Conservation (phyloP, 2,797 vertebrate species). For the Cheracebus regulus region DNA sequence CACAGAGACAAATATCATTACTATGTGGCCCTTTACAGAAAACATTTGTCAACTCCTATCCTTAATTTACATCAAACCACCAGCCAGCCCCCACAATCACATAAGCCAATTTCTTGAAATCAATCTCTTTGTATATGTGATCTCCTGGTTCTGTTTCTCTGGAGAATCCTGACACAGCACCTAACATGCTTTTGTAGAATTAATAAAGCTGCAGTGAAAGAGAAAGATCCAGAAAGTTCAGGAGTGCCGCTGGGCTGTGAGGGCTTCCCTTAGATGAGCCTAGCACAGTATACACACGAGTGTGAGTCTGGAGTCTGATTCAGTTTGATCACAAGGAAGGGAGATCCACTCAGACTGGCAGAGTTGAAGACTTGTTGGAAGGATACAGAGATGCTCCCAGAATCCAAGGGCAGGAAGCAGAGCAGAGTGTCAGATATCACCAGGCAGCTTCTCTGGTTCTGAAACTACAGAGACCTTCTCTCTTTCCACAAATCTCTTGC, state of each 20-base stretch:
- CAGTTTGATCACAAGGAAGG: background rate
- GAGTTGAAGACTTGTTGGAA: background rate
- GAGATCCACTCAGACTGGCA: background rate
- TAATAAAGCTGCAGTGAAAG: background rate
- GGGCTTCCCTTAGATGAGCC: too few species aligned
- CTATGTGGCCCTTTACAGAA: background rate
- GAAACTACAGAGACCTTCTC: background rate
- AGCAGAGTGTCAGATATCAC: background rate
- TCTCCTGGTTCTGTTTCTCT: background rate
- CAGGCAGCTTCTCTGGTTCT: background rate
- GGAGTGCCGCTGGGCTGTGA: background rate
- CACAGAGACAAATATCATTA: background rate
- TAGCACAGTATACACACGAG: background rate
- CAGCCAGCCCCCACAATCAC: background rate
- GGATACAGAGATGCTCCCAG: background rate
- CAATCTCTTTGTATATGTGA: background rate
- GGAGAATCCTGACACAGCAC: background rate
- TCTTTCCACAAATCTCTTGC: background rate
- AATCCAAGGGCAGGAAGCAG: background rate
- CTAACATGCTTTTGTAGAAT: background rate
- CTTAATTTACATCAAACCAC: background rate
- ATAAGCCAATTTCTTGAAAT: background rate
- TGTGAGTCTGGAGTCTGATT: background rate
- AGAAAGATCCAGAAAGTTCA: background rate
- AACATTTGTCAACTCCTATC: background rate